Conservation (phyloP, 2,113 vertebrate genomes). For the Motacilla alba region DNA sequence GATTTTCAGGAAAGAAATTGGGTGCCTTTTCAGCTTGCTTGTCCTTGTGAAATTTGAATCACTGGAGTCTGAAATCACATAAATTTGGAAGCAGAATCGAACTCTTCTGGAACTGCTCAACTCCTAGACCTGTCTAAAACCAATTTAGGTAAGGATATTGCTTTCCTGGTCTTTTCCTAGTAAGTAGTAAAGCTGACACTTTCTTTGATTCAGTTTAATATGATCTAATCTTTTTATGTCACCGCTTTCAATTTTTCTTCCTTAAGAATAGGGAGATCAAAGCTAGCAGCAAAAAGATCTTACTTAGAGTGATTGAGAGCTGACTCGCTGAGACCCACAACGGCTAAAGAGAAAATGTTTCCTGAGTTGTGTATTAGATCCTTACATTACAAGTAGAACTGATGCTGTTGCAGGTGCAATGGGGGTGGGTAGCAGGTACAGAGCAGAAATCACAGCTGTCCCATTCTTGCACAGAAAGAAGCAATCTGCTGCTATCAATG, state of each 20-base stretch:
- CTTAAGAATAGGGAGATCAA: not conserved
- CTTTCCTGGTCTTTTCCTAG: not conserved
- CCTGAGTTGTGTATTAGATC: not conserved
- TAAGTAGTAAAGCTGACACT: not conserved
- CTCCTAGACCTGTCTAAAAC: not conserved
- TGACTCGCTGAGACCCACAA: not conserved
- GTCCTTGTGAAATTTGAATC: not conserved
- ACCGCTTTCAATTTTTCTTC: slow-evolving; percentile 2
- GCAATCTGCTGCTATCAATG: not conserved
- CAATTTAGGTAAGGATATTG: not conserved
- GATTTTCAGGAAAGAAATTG: not conserved
- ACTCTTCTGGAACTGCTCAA: not conserved
- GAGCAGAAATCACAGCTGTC: not conserved
- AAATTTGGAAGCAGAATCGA: not conserved
- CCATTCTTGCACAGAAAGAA: not conserved
- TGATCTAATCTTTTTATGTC: slow-evolving; percentile 27
- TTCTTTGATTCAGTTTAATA: slow-evolving; percentile 18
- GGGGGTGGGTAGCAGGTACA: not conserved
- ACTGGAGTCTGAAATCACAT: not conserved
- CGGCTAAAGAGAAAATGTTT: not conserved
- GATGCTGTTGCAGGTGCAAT: not conserved
- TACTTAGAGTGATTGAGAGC: not conserved
- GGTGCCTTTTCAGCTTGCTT: not conserved
- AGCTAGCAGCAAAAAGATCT: not conserved
- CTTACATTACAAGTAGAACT: not conserved